Base-by-base conservation (phyloP, 2,113 vertebrate species). In the Seriola dumerili region DNA sequence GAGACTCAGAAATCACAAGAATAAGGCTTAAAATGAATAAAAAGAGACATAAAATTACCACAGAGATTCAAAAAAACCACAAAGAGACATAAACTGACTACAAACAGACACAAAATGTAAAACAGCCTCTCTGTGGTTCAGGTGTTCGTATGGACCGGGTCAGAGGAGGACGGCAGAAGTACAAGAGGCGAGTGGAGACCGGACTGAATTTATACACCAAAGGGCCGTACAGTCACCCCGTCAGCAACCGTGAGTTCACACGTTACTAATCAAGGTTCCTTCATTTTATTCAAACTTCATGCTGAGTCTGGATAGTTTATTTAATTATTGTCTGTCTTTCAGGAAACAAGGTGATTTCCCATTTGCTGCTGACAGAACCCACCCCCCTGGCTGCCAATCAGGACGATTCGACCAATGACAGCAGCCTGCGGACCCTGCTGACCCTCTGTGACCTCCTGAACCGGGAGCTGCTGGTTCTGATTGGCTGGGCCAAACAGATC, bases 401-500 rank as follows among this genome's bases (percentile, higher is more conserved):
- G 13, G 95, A 96, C 64, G 69, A 91, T 1, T 89, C 90, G 4
- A 88, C 92, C 59, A 85, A 84, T 61, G 94, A 95, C 62, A 65
- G 86, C 73, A 93, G 94, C 90, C 88, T 95, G 66, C 84, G 80
- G 72, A 91, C 89, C 2, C 90, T 96, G 63, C 85, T 95, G 84
- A 95, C 95, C 62, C 88, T 96, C 23, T 95, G 95, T 81, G 95
- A 96, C 90, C 95, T 96, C 16, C 87, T 95, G 65, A 96, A 96
- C 88, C 85, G 95, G 3, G 93, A 96, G 73, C 91, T 96, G 50
- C 91, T 96, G 55, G 72, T 96, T 23, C 89, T 95, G 91, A 96
- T 96, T 52, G 91, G 94, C 86, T 96, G 96, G 96, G 92, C 94
- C 42, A 96, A 96, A 80, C 92, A 95, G 85, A 95, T 96, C 25